Evolutionary conservation across 2,888 invertebrate species (phyloP), one percentile per base, ranked within the genome.

Genomic region (Acholoe squamosa): DNA sequence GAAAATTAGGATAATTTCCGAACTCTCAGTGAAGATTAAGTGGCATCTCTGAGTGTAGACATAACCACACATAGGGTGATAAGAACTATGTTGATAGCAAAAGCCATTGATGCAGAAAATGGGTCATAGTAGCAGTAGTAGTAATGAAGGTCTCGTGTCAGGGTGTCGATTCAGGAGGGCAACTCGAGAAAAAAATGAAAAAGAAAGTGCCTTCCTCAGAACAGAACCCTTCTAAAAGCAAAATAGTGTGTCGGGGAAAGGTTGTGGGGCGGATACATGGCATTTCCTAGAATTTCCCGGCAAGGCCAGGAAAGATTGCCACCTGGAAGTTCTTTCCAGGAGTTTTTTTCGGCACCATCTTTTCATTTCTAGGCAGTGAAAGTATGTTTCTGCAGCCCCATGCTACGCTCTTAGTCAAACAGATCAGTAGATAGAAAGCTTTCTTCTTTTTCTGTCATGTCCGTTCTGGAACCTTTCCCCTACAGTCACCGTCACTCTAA

Each of bases 301-400:
- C 52, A 52, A 86, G 52, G 54, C 52, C 43, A 76, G 76, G 76
- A 31, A 76, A 76, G 76, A 31, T 31, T 25, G 31, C 76, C 31
- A 19, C 10, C 76, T 76, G 76, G 76, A 76, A 25, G 5, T 25
- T n/a, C 12, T 28, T 76, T 76, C 76, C 31, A 31, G 61, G 19
- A 61, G 5, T 61, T n/a, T n/a, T n/a, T 61, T 80, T 80, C 80
- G 80, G 80, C 43, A 34, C 80, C 80, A 80, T 80, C 43, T 34
- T 33, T 80, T 43, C 33, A 43, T n/a, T 80, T 43, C 80, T 80
- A 80, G 80, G 80, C 34, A 80, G 80, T 34, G 34, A 80, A 80
- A 80, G 43, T 5, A 43, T 80, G 80, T 80, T 80, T 80, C 80
- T 33, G 80, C 80, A 80, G 80, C 80, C 80, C 80, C 80, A 80